phyloP scores from a whole-genome alignment of 2,797 vertebrate genomes.

The Syngnathus acus region DNA sequence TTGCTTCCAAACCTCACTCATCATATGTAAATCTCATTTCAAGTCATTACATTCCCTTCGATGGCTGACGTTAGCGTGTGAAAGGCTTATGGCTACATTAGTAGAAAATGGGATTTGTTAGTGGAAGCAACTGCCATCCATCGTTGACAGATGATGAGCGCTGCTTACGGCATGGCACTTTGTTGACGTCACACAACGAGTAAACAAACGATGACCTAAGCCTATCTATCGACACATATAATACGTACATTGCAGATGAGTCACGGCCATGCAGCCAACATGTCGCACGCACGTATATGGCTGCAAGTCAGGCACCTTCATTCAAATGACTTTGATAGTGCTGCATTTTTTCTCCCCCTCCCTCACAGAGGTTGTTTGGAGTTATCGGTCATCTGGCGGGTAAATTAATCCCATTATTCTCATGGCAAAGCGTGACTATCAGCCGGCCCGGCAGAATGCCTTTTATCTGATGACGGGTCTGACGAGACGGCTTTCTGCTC shows the following conservation, averaged over 20 bases:
- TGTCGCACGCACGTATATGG: not conserved
- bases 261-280: not conserved
- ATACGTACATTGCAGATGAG: not conserved
- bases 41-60: too few relatives aligned
- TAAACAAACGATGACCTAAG: too few relatives aligned
- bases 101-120: too few relatives aligned
- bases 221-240: too few relatives aligned
- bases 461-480: conserved; percentile 60
- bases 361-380: conserved; percentile 49
- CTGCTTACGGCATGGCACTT: too few relatives aligned
- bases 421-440: conserved; percentile 57
- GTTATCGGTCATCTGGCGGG: conserved; percentile 68
- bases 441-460: conserved; percentile 52
- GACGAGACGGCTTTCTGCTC: conserved; percentile 31
- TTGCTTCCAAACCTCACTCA: not conserved
- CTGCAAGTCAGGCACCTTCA: conserved; percentile 29
- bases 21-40: not conserved
- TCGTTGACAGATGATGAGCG: too few relatives aligned
- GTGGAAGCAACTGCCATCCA: too few relatives aligned
- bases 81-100: too few relatives aligned
- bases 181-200: too few relatives aligned
- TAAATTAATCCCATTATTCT: conserved; percentile 69
- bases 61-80: too few relatives aligned
- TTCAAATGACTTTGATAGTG: conserved; percentile 42
- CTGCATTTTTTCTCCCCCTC: conserved; percentile 14